phyloP scores from a whole-genome alignment of 2,888 invertebrate species.

The Thereva unica region DNA sequence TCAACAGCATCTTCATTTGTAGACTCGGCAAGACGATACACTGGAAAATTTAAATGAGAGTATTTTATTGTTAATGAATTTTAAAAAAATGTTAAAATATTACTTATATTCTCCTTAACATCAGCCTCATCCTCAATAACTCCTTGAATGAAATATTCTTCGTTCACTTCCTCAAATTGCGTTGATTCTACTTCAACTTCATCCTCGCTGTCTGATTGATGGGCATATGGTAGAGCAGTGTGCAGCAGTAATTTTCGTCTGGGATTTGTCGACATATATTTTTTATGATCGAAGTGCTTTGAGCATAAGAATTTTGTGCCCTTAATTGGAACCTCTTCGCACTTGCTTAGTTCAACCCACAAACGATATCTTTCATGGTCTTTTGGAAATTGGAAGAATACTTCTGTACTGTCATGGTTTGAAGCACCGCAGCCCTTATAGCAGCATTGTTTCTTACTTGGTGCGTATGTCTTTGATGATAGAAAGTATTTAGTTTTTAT shows the following conservation, averaged over 20 bases:
- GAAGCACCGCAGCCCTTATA: conserved; percentile 35
- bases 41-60: no score
- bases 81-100: neutral
- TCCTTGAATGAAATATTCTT: conserved; percentile 7
- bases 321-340: conserved; percentile 21
- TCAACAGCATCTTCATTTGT: no score
- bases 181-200: conserved; percentile 12
- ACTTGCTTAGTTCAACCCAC: conserved; percentile 34
- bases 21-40: no score
- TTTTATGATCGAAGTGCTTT: conserved; percentile 39
- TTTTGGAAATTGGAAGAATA: conserved; percentile 39
- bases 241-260: conserved; percentile 34
- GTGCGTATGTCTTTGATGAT: no score
- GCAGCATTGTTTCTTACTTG: conserved; percentile 23
- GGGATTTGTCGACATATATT: conserved; percentile 40
- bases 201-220: conserved; percentile 36
- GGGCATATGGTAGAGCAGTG: conserved; percentile 35
- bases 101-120: conserved; percentile 2
- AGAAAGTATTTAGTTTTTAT: no score
- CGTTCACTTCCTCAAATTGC: conserved; percentile 22
- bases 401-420: conserved; percentile 14
- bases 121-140: neutral
- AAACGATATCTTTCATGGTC: conserved; percentile 26
- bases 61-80: no score
- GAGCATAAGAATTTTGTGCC: conserved; percentile 37